These are phyloP conservation scores for Potamarius usumacintae DNA, from an alignment of 2,113 vertebrate species.

Conservation along the genomic window DNA sequence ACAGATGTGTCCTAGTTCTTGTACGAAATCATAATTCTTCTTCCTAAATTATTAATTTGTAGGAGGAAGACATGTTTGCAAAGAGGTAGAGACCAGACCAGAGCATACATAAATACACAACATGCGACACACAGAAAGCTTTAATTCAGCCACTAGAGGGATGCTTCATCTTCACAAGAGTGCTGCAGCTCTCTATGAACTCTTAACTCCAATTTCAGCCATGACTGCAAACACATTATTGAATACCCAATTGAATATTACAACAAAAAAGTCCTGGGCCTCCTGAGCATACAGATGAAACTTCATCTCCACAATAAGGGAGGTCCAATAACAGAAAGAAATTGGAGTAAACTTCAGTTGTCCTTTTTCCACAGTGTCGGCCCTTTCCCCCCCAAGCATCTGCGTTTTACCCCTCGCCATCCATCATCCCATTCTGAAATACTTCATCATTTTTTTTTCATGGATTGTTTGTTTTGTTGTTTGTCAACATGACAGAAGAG, in stretches of 20 bases:
- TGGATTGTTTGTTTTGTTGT: conserved; percentile 79
- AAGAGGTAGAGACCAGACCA: conserved; percentile 9
- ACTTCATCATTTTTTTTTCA: conserved; percentile 67
- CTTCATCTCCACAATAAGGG: conserved; percentile 29
- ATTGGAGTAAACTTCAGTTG: conserved; percentile 32
- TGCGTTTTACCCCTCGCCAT: conserved; percentile 65
- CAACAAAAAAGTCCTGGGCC: conserved; percentile 25
- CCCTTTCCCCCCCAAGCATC: conserved; percentile 38
- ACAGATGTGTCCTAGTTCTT: conserved; percentile 53
- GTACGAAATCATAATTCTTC: conserved; percentile 7
- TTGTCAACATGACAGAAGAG: conserved; percentile 79
- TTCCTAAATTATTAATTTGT: conserved; percentile 4
- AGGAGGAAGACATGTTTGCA: conserved; percentile 9
- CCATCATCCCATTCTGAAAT: conserved; percentile 72
- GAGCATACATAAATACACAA: background rate
- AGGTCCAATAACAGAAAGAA: conserved; percentile 21
- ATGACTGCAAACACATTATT: conserved; percentile 40
- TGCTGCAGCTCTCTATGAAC: conserved; percentile 8
- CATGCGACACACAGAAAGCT: conserved; percentile 15
- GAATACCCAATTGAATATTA: conserved; percentile 39
- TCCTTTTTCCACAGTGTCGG: conserved; percentile 12
- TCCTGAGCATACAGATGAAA: conserved; percentile 49
- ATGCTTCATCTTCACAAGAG: conserved; percentile 59
- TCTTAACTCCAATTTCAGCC: conserved; percentile 35
- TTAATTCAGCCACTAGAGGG: conserved; percentile 70